These are phyloP conservation scores for Aplocera efformata DNA, from an alignment of 2,888 invertebrate species.

Conservation along the genomic window DNA sequence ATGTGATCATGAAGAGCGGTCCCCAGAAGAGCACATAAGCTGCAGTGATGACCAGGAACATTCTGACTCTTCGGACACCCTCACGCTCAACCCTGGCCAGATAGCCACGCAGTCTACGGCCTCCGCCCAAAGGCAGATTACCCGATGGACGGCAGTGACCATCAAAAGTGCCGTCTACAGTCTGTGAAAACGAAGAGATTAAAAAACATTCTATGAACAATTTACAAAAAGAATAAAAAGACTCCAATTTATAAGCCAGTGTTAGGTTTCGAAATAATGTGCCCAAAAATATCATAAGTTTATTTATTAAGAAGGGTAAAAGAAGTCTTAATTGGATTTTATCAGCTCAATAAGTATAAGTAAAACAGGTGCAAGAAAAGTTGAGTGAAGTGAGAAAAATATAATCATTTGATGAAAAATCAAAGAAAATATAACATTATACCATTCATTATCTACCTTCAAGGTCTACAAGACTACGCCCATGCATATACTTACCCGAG, in stretches of 20 bases:
- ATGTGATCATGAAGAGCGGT: slow-evolving; percentile 91
- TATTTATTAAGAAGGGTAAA: too few relatives aligned
- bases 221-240: background rate
- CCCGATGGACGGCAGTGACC: slow-evolving; percentile 53
- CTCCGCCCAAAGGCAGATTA: slow-evolving; percentile 82
- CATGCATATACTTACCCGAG: slow-evolving; percentile 67
- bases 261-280: too few relatives aligned
- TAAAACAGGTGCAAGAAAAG: too few relatives aligned
- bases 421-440: too few relatives aligned
- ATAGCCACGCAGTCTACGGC: slow-evolving; percentile 87
- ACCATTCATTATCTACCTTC: background rate
- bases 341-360: too few relatives aligned
- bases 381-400: too few relatives aligned
- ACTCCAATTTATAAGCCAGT: too few relatives aligned
- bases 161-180: slow-evolving; percentile 66
- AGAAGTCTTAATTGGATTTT: too few relatives aligned
- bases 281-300: too few relatives aligned
- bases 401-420: too few relatives aligned
- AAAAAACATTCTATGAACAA: too few relatives aligned
- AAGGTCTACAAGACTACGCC: slow-evolving; percentile 21
- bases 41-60: slow-evolving; percentile 91
- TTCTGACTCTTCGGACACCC: slow-evolving; percentile 90
- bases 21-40: slow-evolving; percentile 95
- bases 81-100: slow-evolving; percentile 88
- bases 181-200: slow-evolving; percentile 38